Base-by-base conservation (phyloP, 2,888 invertebrate species). In the Agrochola lota region DNA sequence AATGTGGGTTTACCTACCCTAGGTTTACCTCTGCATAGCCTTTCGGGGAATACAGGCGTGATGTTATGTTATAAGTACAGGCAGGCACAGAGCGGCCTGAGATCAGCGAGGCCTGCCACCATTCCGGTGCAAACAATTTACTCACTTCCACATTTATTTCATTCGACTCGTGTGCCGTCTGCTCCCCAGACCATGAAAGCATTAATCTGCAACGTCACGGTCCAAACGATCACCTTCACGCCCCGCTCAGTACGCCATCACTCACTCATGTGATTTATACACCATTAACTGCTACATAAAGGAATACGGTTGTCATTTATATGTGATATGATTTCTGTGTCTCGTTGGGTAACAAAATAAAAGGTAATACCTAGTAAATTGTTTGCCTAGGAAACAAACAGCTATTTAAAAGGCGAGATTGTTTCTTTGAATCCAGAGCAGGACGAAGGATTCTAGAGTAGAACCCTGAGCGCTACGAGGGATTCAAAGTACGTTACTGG, bases 201-300 rank as follows among this genome's bases (percentile, higher is more conserved):
- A 83, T 81, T 72, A 57, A 70, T 81, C 81, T 83, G 23, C 57
- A 57, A 17, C 62, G 52, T 49, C 66, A 23, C 40, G 0, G n/a
- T 17, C 23, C 17, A 63, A 57, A 46, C 62, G 63, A 68, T 63
- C 63, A 76, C 62, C 67, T 66, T 57, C 67, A 63, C 62, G 71
- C 60, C 20, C 64, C 71, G 15, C 69, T 12, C n/a, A 40, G 40
- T 15, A 52, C 11, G 23, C 35, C 63, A 64, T 71, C 62, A 59
- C 59, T 82, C 67, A 52, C 63, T 71, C 63, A 49, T 46, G 20
- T 35, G 20, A 67, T 69, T 77, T 52, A 55, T 40, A 62, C 43
- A 15, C 77, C 43, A 70, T 81, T 67, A 70, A 20, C 62, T 63
- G 57, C 46, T n/a, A 52, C 35, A 40, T 20, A 60, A n/a, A 49